A percentile compares a stretch with the other conserved stretches of the same genome.
Evolutionary conservation across 2,888 invertebrate species (phyloP).

Genomic region (Andrena haemorrhoa): DNA sequence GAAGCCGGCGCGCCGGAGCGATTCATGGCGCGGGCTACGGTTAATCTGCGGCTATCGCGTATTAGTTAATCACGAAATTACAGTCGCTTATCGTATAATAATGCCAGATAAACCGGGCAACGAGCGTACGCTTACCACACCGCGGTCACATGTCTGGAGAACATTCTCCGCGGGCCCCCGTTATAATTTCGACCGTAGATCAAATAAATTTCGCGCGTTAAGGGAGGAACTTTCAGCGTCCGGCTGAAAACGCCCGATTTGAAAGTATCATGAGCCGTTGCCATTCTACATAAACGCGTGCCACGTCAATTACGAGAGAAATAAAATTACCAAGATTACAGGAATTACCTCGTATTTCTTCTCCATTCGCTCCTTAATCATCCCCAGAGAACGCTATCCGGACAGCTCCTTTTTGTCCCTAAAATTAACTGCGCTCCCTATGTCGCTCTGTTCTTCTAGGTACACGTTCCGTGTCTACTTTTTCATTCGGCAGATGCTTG

Average conservation of each 20-base stretch:
- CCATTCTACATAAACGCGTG: not conserved
- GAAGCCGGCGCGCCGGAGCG: not conserved
- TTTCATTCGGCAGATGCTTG: constrained; percentile 24
- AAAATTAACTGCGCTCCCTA: not conserved
- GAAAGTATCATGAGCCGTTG: constrained; percentile 39
- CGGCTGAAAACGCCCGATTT: constrained; percentile 22
- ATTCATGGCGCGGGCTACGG: not conserved
- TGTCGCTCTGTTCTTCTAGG: not conserved
- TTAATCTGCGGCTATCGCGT: constrained; percentile 13
- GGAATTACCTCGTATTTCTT: constrained; percentile 20
- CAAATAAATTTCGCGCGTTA: constrained; percentile 29
- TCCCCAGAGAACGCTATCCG: not conserved
- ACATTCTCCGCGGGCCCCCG: not conserved
- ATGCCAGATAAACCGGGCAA: constrained; percentile 8
- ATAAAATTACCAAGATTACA: constrained; percentile 43
- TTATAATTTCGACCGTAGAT: constrained; percentile 20
- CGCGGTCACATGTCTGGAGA: constrained; percentile 3
- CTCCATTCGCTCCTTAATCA: not conserved
- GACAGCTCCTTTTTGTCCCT: not conserved
- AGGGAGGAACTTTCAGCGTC: not conserved
- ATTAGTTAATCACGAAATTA: constrained; percentile 31
- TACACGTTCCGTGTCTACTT: no score
- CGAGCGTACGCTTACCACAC: not conserved
- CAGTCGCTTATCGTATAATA: constrained; percentile 6
- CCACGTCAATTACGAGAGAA: constrained; percentile 31